Conservation (phyloP, 1,140 invertebrate species). For the Diuraphis noxia region DNA sequence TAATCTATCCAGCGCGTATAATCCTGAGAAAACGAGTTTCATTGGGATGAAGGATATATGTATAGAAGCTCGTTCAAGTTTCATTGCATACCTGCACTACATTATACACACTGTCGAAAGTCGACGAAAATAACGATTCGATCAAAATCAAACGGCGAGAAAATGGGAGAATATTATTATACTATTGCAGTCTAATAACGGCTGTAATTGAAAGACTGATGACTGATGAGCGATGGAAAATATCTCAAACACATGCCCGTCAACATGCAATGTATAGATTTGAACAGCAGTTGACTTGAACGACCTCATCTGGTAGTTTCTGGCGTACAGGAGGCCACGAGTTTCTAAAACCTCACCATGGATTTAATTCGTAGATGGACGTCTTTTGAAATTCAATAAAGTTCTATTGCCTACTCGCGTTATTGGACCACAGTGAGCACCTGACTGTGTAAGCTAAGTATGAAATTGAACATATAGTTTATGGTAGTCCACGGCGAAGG, state of each 20-base stretch:
- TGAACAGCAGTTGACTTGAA: neutral
- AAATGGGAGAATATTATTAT: too few species aligned
- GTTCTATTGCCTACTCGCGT: neutral
- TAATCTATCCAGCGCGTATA: neutral
- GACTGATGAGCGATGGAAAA: neutral
- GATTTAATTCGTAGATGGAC: neutral
- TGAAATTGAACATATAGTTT: too few species aligned
- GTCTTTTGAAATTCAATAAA: neutral
- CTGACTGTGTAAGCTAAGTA: neutral
- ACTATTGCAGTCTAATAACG: too few species aligned
- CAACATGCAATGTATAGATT: neutral
- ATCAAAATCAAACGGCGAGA: neutral
- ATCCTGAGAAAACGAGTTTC: neutral
- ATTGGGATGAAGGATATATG: neutral
- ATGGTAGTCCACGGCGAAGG: too few species aligned
- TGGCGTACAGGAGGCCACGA: too few species aligned
- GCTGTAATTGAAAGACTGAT: neutral
- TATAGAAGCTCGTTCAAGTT: neutral
- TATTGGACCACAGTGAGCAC: neutral
- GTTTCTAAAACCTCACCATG: neutral
- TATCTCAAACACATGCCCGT: neutral
- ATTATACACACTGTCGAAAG: neutral
- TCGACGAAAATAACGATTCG: neutral
- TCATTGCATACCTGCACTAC: too few species aligned
- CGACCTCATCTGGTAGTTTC: neutral